Conservation (phyloP, 2,797 vertebrate species). For the Gymnothorax javanicus region DNA sequence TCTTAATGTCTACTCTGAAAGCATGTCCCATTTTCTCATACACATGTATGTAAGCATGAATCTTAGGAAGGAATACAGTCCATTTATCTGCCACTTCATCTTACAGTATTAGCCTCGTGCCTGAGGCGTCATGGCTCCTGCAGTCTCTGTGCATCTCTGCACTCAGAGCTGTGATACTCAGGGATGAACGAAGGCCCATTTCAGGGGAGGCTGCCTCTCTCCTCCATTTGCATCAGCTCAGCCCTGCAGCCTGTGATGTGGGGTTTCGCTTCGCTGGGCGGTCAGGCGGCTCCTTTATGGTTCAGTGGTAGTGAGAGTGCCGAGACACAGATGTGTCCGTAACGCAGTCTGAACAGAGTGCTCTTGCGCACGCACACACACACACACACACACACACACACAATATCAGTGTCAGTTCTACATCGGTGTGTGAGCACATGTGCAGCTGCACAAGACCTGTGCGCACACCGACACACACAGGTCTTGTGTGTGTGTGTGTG, state of each 20-base stretch:
- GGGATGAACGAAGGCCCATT: not conserved
- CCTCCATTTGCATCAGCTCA: slow-evolving; percentile 1
- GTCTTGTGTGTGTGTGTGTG: not conserved
- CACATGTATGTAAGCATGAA: not conserved
- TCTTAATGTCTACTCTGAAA: not conserved
- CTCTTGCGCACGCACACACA: not conserved
- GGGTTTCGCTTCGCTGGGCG: slow-evolving; percentile 3
- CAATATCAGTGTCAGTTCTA: not conserved
- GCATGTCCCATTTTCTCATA: not conserved
- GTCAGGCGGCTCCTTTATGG: not conserved
- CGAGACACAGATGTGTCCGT: not conserved
- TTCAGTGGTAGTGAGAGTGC: not conserved
- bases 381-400: not conserved
- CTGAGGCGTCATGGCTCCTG: not conserved
- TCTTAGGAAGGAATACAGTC: not conserved
- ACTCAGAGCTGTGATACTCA: not conserved
- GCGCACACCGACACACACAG: not conserved
- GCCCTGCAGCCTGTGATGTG: slow-evolving; percentile 7
- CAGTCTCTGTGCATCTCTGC: not conserved
- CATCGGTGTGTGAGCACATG: not conserved
- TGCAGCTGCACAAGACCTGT: not conserved
- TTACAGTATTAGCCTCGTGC: not conserved
- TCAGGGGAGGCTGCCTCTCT: not conserved
- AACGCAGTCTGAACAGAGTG: not conserved
- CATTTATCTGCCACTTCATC: not conserved